Conservation (phyloP, 1,140 invertebrate species). For the Cyclina sinensis region DNA sequence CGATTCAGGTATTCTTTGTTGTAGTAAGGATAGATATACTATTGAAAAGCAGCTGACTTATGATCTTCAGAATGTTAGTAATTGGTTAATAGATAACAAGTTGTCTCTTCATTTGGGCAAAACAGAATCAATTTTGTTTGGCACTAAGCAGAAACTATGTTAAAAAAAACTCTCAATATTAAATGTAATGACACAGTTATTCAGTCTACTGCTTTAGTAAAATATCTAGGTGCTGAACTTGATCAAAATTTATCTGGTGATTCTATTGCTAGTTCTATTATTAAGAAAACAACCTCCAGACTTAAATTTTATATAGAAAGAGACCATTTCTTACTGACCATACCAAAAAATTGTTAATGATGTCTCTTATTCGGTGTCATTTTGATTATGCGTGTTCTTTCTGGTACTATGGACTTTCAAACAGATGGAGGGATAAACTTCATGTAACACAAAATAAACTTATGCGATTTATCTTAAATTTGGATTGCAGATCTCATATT, state of each 20-base stretch:
- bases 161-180: too few relatives aligned
- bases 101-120: too few relatives aligned
- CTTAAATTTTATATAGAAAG: slow-evolving; percentile 51
- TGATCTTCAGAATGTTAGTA: slow-evolving; percentile 60
- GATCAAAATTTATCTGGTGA: too few relatives aligned
- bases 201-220: neutral
- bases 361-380: slow-evolving; percentile 11
- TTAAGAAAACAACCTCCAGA: slow-evolving; percentile 36
- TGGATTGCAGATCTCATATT: too few relatives aligned
- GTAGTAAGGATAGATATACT: slow-evolving; percentile 28
- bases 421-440: neutral
- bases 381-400: slow-evolving; percentile 16
- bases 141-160: too few relatives aligned
- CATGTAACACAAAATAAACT: neutral
- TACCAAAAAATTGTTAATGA: slow-evolving; percentile 5
- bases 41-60: slow-evolving; percentile 60
- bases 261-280: slow-evolving; percentile 35
- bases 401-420: neutral
- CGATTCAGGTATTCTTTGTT: too few relatives aligned
- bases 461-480: too few relatives aligned
- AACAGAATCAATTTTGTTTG: too few relatives aligned
- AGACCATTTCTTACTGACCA: slow-evolving; percentile 15
- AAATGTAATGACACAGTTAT: slow-evolving; percentile 42
- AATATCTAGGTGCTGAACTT: slow-evolving; percentile 38
- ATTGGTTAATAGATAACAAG: too few relatives aligned